Conservation (phyloP, 2,888 invertebrate genomes). For the Scaptomyza flava region DNA sequence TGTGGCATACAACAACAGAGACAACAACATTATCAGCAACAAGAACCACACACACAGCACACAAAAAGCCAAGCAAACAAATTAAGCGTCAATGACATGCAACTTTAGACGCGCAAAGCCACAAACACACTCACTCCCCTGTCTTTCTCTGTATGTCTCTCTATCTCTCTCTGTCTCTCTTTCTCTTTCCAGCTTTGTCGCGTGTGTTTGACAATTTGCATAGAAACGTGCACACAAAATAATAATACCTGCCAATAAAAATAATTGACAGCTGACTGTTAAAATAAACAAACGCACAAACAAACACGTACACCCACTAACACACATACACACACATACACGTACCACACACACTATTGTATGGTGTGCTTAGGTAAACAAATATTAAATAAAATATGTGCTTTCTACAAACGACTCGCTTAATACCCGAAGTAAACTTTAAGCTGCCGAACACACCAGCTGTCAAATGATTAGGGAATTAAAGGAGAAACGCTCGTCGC, state of each 20-base stretch:
- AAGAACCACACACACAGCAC: constrained; percentile 23
- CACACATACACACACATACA: constrained; percentile 18
- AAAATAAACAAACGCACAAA: constrained; percentile 61
- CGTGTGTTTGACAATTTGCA: constrained; percentile 70
- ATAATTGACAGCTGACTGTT: constrained; percentile 77
- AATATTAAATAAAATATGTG: constrained; percentile 67
- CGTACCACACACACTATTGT: constrained; percentile 17
- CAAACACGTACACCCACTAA: constrained; percentile 1
- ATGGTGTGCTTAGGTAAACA: constrained; percentile 45
- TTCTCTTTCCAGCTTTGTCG: constrained; percentile 2
- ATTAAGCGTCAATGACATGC: constrained; percentile 77
- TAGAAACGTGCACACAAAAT: constrained; percentile 72
- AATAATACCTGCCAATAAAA: constrained; percentile 77
- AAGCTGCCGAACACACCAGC: constrained; percentile 60
- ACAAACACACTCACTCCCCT: constrained; percentile 26
- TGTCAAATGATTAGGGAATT: constrained; percentile 70
- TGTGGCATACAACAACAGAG: constrained; percentile 44
- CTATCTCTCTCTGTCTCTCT: neutral
- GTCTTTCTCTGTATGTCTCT: neutral
- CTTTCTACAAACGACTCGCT: constrained; percentile 32
- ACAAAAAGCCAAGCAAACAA: constrained; percentile 73
- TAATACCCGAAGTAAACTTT: constrained; percentile 54
- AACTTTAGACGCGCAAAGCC: constrained; percentile 61
- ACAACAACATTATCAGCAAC: constrained; percentile 25
- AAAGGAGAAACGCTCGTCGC: constrained; percentile 31